These are phyloP conservation scores for Cephus pulcher DNA, from an alignment of 2,888 invertebrate species.

Conservation along the genomic window DNA sequence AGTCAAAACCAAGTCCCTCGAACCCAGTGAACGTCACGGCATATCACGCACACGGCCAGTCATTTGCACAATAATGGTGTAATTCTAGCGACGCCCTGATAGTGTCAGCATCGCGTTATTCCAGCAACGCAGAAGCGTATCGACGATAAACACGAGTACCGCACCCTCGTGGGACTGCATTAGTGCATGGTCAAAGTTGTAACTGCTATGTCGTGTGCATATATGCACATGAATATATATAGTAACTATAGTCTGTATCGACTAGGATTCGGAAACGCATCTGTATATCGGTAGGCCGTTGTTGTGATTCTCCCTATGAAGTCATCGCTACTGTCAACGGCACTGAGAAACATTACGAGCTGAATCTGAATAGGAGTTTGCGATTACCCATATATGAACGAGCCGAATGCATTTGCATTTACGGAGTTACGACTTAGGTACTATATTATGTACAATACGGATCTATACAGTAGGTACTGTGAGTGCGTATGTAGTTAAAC, in stretches of 20 bases:
- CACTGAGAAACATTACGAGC: not conserved
- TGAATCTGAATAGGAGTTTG: not conserved
- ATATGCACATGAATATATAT: not conserved
- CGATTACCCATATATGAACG: not conserved
- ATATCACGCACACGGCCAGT: slow-evolving; percentile 50
- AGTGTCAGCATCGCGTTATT: slow-evolving; percentile 32
- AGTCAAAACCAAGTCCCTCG: not conserved
- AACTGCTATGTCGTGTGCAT: not conserved
- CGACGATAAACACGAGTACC: slow-evolving; percentile 29
- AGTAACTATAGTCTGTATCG: not conserved
- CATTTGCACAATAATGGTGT: slow-evolving; percentile 61
- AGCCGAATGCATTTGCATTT: not conserved
- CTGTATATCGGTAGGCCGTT: not conserved
- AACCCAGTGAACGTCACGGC: slow-evolving; percentile 40
- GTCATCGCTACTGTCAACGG: not conserved
- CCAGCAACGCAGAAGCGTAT: slow-evolving; percentile 27
- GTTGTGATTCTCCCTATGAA: not conserved
- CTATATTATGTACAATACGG: not conserved
- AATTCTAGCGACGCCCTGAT: slow-evolving; percentile 52
- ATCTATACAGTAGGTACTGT: not conserved
- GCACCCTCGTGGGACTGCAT: not conserved
- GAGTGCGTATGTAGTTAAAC: no score
- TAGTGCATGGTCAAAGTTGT: not conserved
- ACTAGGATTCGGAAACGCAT: not conserved
- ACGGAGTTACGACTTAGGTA: not conserved